Conservation (phyloP, 1,140 invertebrate genomes). For the Musca domestica region DNA sequence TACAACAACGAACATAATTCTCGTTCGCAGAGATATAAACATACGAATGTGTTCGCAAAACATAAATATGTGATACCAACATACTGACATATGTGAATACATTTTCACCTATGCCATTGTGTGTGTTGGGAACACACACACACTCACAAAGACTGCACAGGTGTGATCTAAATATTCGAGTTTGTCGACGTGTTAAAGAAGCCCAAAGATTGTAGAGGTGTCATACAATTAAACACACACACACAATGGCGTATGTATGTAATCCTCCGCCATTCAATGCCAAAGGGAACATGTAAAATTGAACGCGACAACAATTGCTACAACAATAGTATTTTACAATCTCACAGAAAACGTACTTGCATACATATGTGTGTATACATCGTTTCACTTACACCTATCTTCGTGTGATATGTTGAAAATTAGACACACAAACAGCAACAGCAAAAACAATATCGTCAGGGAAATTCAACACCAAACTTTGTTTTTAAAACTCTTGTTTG, state of each 20-base stretch:
- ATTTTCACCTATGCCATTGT: too few species aligned
- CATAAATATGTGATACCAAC: too few species aligned
- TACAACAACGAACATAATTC: too few species aligned
- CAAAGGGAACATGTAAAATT: too few species aligned
- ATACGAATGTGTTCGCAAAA: too few species aligned
- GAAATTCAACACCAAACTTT: constrained; percentile 32
- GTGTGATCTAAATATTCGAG: background rate
- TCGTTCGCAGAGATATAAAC: too few species aligned
- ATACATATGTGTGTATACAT: background rate
- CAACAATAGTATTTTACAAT: background rate
- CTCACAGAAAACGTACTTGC: background rate
- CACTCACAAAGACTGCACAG: background rate
- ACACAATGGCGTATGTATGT: background rate
- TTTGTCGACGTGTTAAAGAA: background rate
- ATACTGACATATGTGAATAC: too few species aligned
- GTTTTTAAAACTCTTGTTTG: constrained; percentile 51
- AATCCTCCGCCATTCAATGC: background rate
- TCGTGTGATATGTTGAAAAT: background rate
- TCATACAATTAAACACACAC: constrained; percentile 6
- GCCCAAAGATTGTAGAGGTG: constrained; percentile 5
- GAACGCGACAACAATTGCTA: constrained; percentile 14
- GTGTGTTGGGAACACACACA: too few species aligned
- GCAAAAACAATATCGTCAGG: background rate
- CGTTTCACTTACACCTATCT: background rate
- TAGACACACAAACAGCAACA: background rate